phyloP scores from a whole-genome alignment of 2,797 vertebrate genomes.

The Anableps anableps region DNA sequence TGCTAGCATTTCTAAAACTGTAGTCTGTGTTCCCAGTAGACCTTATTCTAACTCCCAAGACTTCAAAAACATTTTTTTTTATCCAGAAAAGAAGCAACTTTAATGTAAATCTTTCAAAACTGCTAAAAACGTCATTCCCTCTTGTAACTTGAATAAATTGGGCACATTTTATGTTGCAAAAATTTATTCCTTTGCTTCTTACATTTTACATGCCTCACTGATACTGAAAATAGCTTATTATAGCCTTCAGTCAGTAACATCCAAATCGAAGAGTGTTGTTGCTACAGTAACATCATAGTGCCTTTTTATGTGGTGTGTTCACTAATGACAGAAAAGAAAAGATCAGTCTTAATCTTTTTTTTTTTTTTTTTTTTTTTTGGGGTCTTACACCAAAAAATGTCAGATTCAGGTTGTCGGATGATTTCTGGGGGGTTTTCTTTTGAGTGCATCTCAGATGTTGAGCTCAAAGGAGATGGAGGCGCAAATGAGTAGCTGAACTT shows the following conservation, averaged over 20 bases:
- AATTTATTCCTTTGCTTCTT: neutral
- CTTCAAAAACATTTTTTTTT: neutral
- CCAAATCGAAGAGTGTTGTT: neutral
- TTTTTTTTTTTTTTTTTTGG: neutral
- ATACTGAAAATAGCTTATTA: neutral
- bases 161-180: neutral
- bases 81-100: neutral
- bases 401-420: neutral
- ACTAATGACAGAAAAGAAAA: neutral
- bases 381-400: neutral
- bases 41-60: neutral
- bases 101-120: too few species aligned
- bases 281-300: neutral
- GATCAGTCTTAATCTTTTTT: neutral
- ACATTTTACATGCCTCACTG: neutral
- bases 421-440: neutral
- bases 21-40: neutral
- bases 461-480: neutral
- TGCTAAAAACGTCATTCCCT: too few species aligned
- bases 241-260: neutral
- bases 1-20: neutral
- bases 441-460: neutral
- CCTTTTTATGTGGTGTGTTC: neutral
- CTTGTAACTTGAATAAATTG: neutral
- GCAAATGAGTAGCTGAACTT: neutral